These are phyloP conservation scores for Dunckerocampus dactyliophorus DNA, from an alignment of 2,113 vertebrate genomes.

Conservation along the genomic window DNA sequence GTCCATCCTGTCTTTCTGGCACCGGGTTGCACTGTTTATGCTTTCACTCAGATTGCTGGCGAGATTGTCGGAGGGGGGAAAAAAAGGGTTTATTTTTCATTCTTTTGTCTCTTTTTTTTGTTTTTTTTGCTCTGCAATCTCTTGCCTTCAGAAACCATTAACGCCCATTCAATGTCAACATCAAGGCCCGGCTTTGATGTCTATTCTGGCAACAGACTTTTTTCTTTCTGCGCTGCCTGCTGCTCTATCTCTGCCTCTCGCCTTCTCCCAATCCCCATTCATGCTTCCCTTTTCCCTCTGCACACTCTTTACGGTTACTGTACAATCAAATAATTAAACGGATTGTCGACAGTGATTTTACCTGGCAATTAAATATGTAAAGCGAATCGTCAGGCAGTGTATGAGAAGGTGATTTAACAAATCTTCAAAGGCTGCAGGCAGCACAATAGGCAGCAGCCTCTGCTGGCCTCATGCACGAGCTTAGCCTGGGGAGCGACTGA, in stretches of 20 bases:
- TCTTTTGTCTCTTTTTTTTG: conserved; percentile 65
- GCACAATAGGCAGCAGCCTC: conserved; percentile 73
- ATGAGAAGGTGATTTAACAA: conserved; percentile 75
- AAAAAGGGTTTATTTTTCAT: conserved; percentile 80
- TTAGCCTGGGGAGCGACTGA: conserved; percentile 60
- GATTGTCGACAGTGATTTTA: conserved; percentile 83
- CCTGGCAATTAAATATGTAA: conserved; percentile 92
- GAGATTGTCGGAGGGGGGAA: conserved; percentile 79
- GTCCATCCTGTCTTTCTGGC: conserved; percentile 66
- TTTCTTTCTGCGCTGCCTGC: conserved; percentile 72
- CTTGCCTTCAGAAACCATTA: conserved; percentile 95
- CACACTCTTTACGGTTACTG: conserved; percentile 77
- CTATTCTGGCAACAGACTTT: conserved; percentile 89
- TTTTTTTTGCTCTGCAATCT: conserved; percentile 78
- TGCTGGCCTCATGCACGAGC: conserved; percentile 51
- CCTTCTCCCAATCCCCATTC: conserved; percentile 50
- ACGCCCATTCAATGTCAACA: conserved; percentile 92
- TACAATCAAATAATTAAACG: conserved; percentile 95
- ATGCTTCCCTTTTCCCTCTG: conserved; percentile 57
- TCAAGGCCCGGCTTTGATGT: conserved; percentile 94
- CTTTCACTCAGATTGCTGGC: conserved; percentile 86
- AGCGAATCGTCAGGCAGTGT: conserved; percentile 67
- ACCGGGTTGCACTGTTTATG: conserved; percentile 84
- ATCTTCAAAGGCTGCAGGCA: conserved; percentile 73
- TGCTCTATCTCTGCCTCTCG: conserved; percentile 56